A percentile compares a stretch with the other conserved stretches of the same genome.
These are phyloP conservation scores for Drosophila mulleri DNA, from an alignment of 2,888 invertebrate species.

Conservation along the genomic window DNA sequence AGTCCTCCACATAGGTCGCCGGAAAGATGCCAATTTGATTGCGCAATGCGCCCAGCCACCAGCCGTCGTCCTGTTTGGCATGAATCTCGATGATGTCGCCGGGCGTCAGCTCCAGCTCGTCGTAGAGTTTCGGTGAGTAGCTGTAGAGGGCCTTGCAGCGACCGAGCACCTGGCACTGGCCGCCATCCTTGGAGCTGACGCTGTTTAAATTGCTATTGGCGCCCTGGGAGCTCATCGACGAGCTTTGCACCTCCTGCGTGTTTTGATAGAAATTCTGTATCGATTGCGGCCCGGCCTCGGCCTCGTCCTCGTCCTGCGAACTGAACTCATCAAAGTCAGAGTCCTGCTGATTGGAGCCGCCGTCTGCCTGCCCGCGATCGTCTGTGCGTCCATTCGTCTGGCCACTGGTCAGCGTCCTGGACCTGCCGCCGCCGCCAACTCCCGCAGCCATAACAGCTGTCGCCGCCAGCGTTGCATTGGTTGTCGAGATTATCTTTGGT, in stretches of 20 bases:
- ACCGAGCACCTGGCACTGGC: constrained; percentile 86
- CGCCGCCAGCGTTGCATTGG: constrained; percentile 53
- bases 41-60: constrained; percentile 96
- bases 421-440: constrained; percentile 4
- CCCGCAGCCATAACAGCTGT: neutral
- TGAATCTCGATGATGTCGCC: constrained; percentile 95
- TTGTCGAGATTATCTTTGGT: constrained; percentile 78
- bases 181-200: constrained; percentile 35
- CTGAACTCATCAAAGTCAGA: constrained; percentile 95
- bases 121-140: constrained; percentile 94
- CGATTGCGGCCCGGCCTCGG: constrained; percentile 66
- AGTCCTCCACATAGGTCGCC: constrained; percentile 96
- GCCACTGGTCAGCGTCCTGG: constrained; percentile 52
- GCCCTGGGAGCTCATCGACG: constrained; percentile 43
- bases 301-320: constrained; percentile 88
- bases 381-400: constrained; percentile 13
- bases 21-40: constrained; percentile 95
- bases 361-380: constrained; percentile 87
- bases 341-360: constrained; percentile 94
- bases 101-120: constrained; percentile 91
- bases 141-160: constrained; percentile 94
- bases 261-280: constrained; percentile 68
- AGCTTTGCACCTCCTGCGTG: constrained; percentile 60
- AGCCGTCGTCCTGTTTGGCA: constrained; percentile 96
- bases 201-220: constrained; percentile 33